Evolutionary conservation across 2,113 vertebrate genomes (phyloP), one percentile per base, ranked within the genome.

Genomic region (Coreoperca whiteheadi): DNA sequence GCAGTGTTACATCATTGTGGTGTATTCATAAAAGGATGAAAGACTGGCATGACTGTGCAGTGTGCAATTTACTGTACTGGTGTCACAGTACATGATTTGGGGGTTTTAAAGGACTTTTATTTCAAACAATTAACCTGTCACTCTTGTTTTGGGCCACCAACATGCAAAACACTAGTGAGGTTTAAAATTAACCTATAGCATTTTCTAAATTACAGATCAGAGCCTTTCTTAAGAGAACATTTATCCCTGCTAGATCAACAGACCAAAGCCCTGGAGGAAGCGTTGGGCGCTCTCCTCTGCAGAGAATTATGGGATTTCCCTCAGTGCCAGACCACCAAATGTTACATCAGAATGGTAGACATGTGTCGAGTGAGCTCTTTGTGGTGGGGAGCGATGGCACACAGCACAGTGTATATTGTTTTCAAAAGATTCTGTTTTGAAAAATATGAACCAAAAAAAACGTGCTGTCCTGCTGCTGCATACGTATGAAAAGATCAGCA

Each of bases 221-320:
- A 56, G 69, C 39, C 30, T 69, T 56, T 34, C 60, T 67, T 37
- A 72, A 75, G 48, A 65, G 72, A 66, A 68, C 56, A 74, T 80
- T 66, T 79, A 82, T 86, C 48, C 53, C 23, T 25, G 56, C 14
- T 6, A 86, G 63, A 77, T 74, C 57, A 82, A 65, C 63, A 85
- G n/a, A 64, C 50, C 39, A 53, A 51, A 81, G 56, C 73, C 60
- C 6, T 2, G 41, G 65, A 89, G 83, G 79, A 87, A 74, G 71
- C 3, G 1, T 12, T 15, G 51, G 28, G 63, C 18, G 11, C 21
- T 25, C 69, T 72, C 51, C 59, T 74, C 72, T 74, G 78, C 46
- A 54, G 50, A 61, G 76, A 79, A 83, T 91, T 89, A 86, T 77
- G 66, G 85, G 85, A 85, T 89, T 91, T 91, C 82, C 83, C 77